Evolutionary conservation across 2,797 vertebrate species (phyloP).

Genomic region (Aotus griseimembra): DNA sequence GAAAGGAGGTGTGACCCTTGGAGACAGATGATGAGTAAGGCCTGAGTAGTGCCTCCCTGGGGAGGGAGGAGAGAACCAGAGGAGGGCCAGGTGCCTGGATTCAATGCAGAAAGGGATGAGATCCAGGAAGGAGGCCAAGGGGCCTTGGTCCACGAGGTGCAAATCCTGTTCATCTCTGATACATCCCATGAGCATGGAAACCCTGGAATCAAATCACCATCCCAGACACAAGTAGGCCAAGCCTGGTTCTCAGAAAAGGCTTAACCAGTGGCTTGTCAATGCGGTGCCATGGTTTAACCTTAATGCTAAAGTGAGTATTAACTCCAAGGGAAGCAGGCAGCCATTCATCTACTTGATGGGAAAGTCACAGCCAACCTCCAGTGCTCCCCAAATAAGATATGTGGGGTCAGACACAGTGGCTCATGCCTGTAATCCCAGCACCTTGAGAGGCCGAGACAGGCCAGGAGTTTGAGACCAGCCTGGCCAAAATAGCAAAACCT

Average conservation of each 20-base stretch:
- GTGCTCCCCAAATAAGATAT: neutral
- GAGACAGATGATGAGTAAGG: neutral
- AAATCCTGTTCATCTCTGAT: neutral
- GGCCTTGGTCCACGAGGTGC: neutral
- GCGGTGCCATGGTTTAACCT: neutral
- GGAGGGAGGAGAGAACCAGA: neutral
- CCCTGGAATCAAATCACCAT: neutral
- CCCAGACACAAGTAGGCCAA: neutral
- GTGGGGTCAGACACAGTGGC: neutral
- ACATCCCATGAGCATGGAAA: neutral
- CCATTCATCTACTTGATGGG: neutral
- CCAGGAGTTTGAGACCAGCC: neutral
- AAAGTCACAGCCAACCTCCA: neutral
- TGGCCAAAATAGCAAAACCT: neutral
- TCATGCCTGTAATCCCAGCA: too few species aligned
- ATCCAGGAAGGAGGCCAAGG: neutral
- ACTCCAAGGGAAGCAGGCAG: neutral
- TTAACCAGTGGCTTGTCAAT: neutral
- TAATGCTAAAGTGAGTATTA: too few species aligned
- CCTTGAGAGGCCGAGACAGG: neutral
- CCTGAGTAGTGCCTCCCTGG: neutral
- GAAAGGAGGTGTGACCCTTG: neutral
- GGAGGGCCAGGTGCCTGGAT: neutral
- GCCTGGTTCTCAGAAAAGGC: neutral
- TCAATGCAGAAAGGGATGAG: neutral